Conservation (phyloP, 2,888 invertebrate species). For the Tineola bisselliella region DNA sequence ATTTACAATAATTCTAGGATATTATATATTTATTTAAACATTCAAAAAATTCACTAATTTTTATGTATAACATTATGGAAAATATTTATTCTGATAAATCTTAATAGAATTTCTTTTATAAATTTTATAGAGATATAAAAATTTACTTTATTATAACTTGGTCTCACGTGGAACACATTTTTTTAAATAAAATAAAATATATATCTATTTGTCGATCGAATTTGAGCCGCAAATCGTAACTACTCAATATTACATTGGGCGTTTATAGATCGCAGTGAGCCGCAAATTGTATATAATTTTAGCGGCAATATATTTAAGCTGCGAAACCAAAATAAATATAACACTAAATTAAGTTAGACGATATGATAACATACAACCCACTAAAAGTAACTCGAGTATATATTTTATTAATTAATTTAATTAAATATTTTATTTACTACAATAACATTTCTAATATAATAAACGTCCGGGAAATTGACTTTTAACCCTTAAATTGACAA, state of each 20-base stretch:
- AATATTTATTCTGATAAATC: conserved; percentile 24
- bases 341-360: conserved; percentile 19
- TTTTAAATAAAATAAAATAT: too few species aligned
- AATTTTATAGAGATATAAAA: conserved; percentile 19
- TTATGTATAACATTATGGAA: not conserved
- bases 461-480: too few species aligned
- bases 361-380: conserved; percentile 19
- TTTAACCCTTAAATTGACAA: too few species aligned
- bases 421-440: not conserved
- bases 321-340: conserved; percentile 24
- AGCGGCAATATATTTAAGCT: conserved; percentile 25
- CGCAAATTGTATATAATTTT: too few species aligned
- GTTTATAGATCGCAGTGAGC: too few species aligned
- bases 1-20: too few species aligned
- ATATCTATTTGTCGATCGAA: too few species aligned
- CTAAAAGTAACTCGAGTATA: conserved; percentile 4
- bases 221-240: too few species aligned
- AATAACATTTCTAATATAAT: too few species aligned
- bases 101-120: not conserved
- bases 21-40: not conserved
- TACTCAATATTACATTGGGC: too few species aligned
- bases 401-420: not conserved
- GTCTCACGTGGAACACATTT: conserved; percentile 32
- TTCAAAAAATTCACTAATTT: not conserved
- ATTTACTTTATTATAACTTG: conserved; percentile 23